Conservation (phyloP, 64 coral and sea anemone species). For the Orbicella faveolata region DNA sequence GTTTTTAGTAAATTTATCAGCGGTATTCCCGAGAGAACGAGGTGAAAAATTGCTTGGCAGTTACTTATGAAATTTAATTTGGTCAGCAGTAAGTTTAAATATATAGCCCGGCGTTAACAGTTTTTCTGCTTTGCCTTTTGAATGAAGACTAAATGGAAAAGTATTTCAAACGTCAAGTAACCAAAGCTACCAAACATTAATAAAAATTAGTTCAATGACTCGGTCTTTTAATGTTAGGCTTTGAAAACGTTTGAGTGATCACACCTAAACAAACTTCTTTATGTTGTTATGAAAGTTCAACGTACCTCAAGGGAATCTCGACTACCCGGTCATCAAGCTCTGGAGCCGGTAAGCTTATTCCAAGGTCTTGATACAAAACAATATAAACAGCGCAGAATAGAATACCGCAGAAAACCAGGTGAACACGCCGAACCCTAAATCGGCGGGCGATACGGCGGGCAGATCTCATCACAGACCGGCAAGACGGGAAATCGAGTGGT, state of each 20-base stretch:
- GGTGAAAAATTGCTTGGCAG: neutral
- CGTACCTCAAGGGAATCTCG: slow-evolving; percentile 25
- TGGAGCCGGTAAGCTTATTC: slow-evolving; percentile 17
- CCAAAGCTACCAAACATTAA: neutral
- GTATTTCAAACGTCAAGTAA: neutral
- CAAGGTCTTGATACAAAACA: slow-evolving; percentile 23
- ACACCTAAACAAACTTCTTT: neutral
- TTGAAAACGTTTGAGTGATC: neutral
- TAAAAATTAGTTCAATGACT: neutral
- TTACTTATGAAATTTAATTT: neutral
- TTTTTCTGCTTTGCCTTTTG: neutral
- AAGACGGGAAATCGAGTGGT: neutral
- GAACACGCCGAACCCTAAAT: slow-evolving; percentile 6
- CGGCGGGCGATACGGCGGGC: slow-evolving; percentile 5
- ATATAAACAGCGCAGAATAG: slow-evolving; percentile 26
- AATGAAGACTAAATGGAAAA: neutral
- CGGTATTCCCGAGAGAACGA: neutral
- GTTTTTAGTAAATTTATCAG: neutral
- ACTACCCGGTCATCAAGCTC: neutral
- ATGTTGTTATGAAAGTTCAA: slow-evolving; percentile 2
- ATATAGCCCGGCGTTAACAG: neutral
- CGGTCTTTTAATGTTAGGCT: neutral
- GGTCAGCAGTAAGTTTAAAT: neutral
- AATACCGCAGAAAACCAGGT: slow-evolving; percentile 19
- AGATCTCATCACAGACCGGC: neutral